phyloP scores from a whole-genome alignment of 2,113 vertebrate genomes.

The Oenanthe melanoleuca region DNA sequence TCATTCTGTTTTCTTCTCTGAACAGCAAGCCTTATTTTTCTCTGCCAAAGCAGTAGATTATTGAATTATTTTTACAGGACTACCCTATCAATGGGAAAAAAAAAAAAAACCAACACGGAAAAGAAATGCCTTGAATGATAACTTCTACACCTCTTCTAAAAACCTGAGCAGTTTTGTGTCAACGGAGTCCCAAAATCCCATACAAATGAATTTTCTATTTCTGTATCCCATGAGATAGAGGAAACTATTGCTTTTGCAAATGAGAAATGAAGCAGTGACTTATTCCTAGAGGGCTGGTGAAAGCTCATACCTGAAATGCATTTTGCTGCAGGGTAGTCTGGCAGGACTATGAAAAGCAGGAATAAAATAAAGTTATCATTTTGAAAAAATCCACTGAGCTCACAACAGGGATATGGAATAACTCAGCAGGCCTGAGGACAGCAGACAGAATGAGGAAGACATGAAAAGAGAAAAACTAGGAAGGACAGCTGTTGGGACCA shows the following conservation, averaged over 20 bases:
- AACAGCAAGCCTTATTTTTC: background rate
- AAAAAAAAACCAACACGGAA: background rate
- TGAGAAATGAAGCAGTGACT: slow-evolving; percentile 15
- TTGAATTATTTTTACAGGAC: background rate
- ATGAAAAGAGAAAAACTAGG: background rate
- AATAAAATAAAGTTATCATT: slow-evolving; percentile 31
- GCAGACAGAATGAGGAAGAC: background rate
- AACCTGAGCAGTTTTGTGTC: background rate
- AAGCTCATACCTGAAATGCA: slow-evolving; percentile 4
- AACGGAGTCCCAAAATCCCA: background rate
- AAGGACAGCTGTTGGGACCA: background rate
- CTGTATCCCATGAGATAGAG: background rate
- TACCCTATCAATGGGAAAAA: background rate
- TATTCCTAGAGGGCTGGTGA: slow-evolving; percentile 16
- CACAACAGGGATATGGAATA: background rate
- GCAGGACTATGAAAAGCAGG: background rate
- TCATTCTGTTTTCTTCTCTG: background rate
- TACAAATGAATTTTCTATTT: slow-evolving; percentile 4
- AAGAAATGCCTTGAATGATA: background rate
- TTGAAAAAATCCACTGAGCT: slow-evolving; percentile 5
- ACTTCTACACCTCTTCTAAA: background rate
- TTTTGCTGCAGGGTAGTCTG: slow-evolving; percentile 17
- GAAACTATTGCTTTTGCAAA: background rate
- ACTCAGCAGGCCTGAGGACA: background rate
- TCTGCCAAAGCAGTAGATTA: background rate